A percentile compares a stretch with the other conserved stretches of the same genome.
phyloP scores from a whole-genome alignment of 2,888 invertebrate genomes.

The Alviniconcha strummeri region DNA sequence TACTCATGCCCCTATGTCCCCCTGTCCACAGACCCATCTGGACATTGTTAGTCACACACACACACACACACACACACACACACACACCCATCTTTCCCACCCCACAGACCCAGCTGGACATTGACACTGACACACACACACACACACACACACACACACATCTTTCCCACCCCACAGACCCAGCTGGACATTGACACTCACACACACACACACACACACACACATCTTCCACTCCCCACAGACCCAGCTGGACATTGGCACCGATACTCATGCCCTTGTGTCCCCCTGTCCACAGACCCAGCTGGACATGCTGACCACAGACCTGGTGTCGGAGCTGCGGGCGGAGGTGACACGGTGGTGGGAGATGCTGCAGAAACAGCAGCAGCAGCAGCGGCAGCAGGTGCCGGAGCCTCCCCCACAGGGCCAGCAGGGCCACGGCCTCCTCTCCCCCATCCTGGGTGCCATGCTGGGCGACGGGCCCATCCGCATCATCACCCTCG shows the following conservation, averaged over 20 bases:
- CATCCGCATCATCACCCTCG: slow-evolving; percentile 90
- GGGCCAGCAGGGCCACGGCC: slow-evolving; percentile 43
- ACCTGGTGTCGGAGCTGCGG: slow-evolving; percentile 91
- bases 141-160: not conserved
- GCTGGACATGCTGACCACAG: slow-evolving; percentile 87
- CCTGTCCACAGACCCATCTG: not conserved
- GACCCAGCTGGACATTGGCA: too few species aligned
- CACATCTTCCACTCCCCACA: too few species aligned
- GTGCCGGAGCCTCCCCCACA: slow-evolving; percentile 42
- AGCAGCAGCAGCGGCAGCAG: slow-evolving; percentile 61
- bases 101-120: too few species aligned
- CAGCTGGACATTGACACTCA: too few species aligned
- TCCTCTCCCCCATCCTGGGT: slow-evolving; percentile 78
- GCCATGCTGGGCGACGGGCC: slow-evolving; percentile 88
- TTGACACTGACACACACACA: too few species aligned
- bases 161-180: too few species aligned
- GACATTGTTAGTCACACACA: not conserved
- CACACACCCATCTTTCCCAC: not conserved
- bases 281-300: slow-evolving; percentile 76
- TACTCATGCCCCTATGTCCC: too few species aligned
- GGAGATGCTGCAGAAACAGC: slow-evolving; percentile 77
- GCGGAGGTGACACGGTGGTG: slow-evolving; percentile 98
- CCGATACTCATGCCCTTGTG: too few species aligned
- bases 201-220: not conserved
- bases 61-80: not conserved